Conservation (phyloP, 1,140 invertebrate genomes). For the Drosophila sulfurigaster region DNA sequence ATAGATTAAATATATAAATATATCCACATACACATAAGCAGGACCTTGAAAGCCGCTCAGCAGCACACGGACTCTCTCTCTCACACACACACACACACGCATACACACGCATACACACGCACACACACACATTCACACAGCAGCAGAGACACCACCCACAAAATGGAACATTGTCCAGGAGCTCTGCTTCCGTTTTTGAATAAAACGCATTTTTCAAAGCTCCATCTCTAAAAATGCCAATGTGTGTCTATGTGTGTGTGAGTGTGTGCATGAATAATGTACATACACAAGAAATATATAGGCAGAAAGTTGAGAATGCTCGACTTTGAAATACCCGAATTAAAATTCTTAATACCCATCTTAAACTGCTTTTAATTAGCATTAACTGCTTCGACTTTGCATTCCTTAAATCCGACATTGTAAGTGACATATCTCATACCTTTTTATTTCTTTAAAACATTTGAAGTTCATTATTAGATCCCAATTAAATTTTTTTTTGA, state of each 20-base stretch:
- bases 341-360: too few species aligned
- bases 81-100: background rate
- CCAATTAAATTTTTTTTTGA: too few species aligned
- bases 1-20: slow-evolving; percentile 58
- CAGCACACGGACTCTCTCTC: background rate
- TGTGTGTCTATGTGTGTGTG: slow-evolving; percentile 42
- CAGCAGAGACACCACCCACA: background rate
- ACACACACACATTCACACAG: background rate
- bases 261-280: slow-evolving; percentile 72
- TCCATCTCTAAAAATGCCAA: slow-evolving; percentile 48
- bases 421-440: too few species aligned
- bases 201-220: slow-evolving; percentile 79
- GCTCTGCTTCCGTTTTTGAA: slow-evolving; percentile 30
- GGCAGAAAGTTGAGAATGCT: too few species aligned
- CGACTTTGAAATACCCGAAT: too few species aligned
- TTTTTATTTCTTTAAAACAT: too few species aligned
- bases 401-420: too few species aligned
- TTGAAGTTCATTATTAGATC: too few species aligned
- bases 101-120: background rate
- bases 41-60: slow-evolving; percentile 40
- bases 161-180: background rate
- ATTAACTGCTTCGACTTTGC: too few species aligned
- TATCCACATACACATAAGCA: slow-evolving; percentile 29
- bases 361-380: too few species aligned
- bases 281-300: slow-evolving; percentile 35